Conservation (phyloP, 2,113 vertebrate species). For the Chloropsis cyanopogon region DNA sequence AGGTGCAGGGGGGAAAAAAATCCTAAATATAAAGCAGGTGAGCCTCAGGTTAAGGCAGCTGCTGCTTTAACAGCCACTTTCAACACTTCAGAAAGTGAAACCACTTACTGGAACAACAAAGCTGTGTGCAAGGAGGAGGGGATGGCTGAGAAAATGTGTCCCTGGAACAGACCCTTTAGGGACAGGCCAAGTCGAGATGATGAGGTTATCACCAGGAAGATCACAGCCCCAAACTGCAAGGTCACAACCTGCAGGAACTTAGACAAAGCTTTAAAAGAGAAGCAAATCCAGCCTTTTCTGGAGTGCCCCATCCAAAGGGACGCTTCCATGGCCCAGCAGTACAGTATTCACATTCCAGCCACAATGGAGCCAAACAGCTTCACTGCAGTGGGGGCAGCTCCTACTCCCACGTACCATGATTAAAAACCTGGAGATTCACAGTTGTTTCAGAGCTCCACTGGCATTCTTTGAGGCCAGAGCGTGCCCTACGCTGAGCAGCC, state of each 20-base stretch:
- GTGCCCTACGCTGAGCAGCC: neutral
- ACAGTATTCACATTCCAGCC: neutral
- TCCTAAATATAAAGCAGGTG: neutral
- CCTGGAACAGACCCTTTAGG: neutral
- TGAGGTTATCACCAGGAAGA: neutral
- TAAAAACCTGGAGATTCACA: neutral
- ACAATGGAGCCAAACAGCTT: neutral
- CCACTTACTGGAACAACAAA: neutral
- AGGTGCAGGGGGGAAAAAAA: neutral
- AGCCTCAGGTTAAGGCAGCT: neutral
- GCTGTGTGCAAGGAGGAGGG: neutral
- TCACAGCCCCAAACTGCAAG: neutral
- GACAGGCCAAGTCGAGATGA: neutral
- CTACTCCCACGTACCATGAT: neutral
- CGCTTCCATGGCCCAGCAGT: neutral
- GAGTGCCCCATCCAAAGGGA: neutral
- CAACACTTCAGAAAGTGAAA: neutral
- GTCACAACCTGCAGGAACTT: neutral
- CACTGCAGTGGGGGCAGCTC: neutral
- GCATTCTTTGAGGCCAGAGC: neutral
- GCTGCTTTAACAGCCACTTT: neutral
- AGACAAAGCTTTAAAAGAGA: neutral
- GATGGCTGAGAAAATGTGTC: neutral
- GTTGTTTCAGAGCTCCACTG: neutral
- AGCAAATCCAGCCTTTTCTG: neutral